A percentile compares a stretch with the other conserved stretches of the same genome.
Conservation (phyloP, 2,113 vertebrate genomes). For the Albula glossodonta region DNA sequence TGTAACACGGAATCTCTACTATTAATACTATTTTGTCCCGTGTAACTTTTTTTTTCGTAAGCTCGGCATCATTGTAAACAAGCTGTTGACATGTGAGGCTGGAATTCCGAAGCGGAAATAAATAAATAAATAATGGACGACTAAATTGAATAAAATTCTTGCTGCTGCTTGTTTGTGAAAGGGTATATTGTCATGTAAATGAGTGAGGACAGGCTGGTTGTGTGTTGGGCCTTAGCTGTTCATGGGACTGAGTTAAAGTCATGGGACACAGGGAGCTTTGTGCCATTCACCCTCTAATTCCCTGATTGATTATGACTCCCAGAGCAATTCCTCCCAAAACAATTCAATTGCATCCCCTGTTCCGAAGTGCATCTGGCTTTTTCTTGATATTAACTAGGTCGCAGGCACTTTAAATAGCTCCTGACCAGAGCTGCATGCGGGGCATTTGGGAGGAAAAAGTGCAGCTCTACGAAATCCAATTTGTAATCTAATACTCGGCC, state of each 20-base stretch:
- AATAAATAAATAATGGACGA: too few relatives aligned
- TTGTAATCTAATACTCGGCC: conserved; percentile 65
- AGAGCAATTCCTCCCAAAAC: conserved; percentile 56
- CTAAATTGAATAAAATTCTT: background rate
- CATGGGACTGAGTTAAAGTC: background rate
- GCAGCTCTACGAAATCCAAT: conserved; percentile 61
- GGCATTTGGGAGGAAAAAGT: conserved; percentile 53
- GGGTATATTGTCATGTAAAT: background rate
- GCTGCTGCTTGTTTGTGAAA: background rate
- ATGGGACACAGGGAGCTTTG: background rate
- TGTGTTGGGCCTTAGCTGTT: background rate
- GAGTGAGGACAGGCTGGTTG: background rate
- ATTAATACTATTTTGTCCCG: too few relatives aligned
- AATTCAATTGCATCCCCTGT: conserved; percentile 47
- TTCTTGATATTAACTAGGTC: conserved; percentile 64
- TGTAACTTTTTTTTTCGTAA: too few relatives aligned
- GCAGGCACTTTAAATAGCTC: conserved; percentile 62
- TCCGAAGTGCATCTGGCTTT: conserved; percentile 43
- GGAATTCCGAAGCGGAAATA: too few relatives aligned
- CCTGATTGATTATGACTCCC: conserved; percentile 63
- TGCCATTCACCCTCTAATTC: background rate
- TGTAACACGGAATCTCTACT: too few relatives aligned
- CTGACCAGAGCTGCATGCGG: conserved; percentile 57
- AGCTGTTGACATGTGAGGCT: too few relatives aligned
- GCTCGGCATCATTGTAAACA: too few relatives aligned